Base-by-base conservation (phyloP, 2,113 vertebrate species). In the Condylura cristata region DNA sequence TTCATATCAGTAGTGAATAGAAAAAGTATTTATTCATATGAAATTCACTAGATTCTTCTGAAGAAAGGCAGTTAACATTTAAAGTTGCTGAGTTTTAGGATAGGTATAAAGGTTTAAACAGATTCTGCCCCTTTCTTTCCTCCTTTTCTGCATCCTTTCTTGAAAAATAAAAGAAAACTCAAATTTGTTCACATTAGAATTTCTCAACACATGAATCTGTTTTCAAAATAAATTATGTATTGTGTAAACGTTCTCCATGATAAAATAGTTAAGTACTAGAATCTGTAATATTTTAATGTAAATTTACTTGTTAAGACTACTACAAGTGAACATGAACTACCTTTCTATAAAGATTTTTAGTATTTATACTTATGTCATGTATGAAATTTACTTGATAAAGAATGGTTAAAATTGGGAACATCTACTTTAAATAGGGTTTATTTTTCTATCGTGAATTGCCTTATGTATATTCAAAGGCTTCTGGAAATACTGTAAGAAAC, bases 361-460 rank as follows among this genome's bases (percentile, higher is more conserved):
- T 92, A 96, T 96, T 88, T 46, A 37, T 95, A 94, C 91, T 96
- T 44, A 13, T 20, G 1, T 86, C 79, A 34, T 30, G 48, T 82
- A 66, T 90, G 32, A 71, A 85, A 93, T 82, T 97, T 96, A 80
- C 91, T 96, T 30, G 39, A 81, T 86, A 48, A 28, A 91, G 72
- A 71, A 22, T 80, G 76, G 3, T 96, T 96, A 94, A 95, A 82
- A 90, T 93, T 92, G 11, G 81, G 78, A 78, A 86, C 94, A 96
- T 82, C 75, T 92, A 30, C 96, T 94, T 95, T 96, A 91, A 95
- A 72, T 74, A 93, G 71, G 81, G 65, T 97, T 97, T 96, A 94
- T 96, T 97, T 96, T 96, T 96, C 86, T 96, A 96, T 90, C 91
- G 96, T 94, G 83, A 92, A 96, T 96, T 96, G 92, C 88, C 93